Conservation (phyloP, 2,888 invertebrate genomes). For the Stictocephala bisonia region DNA sequence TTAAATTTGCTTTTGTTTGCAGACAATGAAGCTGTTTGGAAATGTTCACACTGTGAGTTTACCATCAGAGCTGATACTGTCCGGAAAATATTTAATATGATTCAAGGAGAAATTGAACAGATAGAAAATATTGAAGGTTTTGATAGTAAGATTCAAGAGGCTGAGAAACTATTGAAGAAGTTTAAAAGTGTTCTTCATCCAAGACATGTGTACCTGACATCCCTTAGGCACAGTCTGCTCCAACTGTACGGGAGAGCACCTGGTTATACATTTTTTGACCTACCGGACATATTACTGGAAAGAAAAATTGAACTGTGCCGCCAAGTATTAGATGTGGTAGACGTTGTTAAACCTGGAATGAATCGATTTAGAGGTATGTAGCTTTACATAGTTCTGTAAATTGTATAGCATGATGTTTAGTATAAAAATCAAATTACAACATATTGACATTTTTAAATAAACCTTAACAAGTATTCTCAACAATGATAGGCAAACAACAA, state of each 20-base stretch:
- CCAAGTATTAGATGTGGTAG: constrained; percentile 74
- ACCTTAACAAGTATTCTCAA: too few species aligned
- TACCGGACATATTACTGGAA: constrained; percentile 78
- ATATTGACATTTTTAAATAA: too few species aligned
- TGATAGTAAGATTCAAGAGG: constrained; percentile 62
- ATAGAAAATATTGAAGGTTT: constrained; percentile 67
- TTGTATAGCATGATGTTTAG: too few species aligned
- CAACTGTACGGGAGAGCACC: constrained; percentile 83
- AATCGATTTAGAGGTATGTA: constrained; percentile 80
- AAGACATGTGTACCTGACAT: constrained; percentile 73
- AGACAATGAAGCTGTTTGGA: constrained; percentile 74
- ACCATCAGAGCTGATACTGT: constrained; percentile 72
- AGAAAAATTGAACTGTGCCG: constrained; percentile 81
- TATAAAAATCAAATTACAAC: too few species aligned
- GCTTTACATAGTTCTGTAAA: too few species aligned
- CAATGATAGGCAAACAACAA: too few species aligned
- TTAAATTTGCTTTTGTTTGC: too few species aligned
- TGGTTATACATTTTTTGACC: constrained; percentile 76
- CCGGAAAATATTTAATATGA: constrained; percentile 66
- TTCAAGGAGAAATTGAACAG: constrained; percentile 59
- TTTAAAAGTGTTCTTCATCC: constrained; percentile 81
- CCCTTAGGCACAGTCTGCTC: constrained; percentile 70
- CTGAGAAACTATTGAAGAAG: constrained; percentile 64
- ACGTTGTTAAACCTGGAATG: constrained; percentile 81
- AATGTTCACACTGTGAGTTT: constrained; percentile 76